Evolutionary conservation across 37 sponge, comb jelly and placozoan genomes (phyloP).

Genomic region (Lycopodina hypogea): DNA sequence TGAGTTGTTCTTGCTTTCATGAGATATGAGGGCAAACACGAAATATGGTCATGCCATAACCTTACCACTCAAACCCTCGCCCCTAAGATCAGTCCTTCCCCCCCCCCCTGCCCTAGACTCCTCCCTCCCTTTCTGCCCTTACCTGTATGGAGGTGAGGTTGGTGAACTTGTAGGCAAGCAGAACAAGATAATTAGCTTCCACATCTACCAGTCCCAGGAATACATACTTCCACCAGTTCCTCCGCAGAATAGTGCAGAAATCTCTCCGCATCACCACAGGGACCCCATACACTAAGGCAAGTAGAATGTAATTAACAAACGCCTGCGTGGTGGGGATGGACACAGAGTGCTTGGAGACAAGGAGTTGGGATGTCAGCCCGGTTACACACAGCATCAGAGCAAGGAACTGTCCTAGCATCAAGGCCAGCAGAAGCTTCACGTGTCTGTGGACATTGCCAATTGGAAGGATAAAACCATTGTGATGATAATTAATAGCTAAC

Average conservation of each 20-base stretch:
- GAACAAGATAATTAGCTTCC: conserved; percentile 77
- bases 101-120: no score
- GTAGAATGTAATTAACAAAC: conserved; percentile 55
- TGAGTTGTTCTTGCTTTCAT: no score
- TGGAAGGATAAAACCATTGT: background rate
- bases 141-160: conserved; percentile 88
- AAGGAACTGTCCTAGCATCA: conserved; percentile 51
- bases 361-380: conserved; percentile 56
- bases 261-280: conserved; percentile 28
- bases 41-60: no score
- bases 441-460: background rate
- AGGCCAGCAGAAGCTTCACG: conserved; percentile 1
- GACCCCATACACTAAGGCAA: conserved; percentile 55
- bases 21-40: no score
- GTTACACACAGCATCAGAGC: conserved; percentile 73
- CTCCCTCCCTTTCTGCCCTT: background rate
- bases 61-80: no score
- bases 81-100: no score
- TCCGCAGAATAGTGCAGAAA: conserved; percentile 45
- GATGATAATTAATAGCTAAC: no score
- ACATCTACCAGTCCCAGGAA: conserved; percentile 73
- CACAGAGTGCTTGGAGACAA: conserved; percentile 23
- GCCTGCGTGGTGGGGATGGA: conserved; percentile 70
- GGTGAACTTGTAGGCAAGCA: conserved; percentile 83
- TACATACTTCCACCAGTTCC: conserved; percentile 78